Evolutionary conservation across 2,113 vertebrate genomes (phyloP), one percentile per base, ranked within the genome.

Genomic region (Ptychochromis oligacanthus): DNA sequence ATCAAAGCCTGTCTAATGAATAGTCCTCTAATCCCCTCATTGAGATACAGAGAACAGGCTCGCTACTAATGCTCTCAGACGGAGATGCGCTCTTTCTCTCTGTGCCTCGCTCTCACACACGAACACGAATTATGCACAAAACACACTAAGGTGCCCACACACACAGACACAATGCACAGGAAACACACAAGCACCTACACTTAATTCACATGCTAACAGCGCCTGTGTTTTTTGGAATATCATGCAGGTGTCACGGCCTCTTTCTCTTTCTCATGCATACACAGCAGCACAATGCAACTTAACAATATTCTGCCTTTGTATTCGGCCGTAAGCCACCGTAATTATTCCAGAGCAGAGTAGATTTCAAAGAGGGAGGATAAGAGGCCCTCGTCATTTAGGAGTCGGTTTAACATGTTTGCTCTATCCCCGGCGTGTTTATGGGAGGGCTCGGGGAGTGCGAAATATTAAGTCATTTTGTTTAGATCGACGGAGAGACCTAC

Each of bases 11-110:
- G 58, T 40, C 87, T 91, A 87, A 93, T 94, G 91, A 93, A 94
- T 91, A 84, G 86, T 78, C 87, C 55, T 87, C 80, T 94, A 93
- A 95, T 93, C 93, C 91, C 84, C 90, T 95, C 91, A 93, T 90
- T 93, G 90, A 93, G 88, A 93, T 87, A 92, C 92, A 90, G 88
- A 91, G 90, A 89, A 90, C 81, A 87, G 83, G 84, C 89, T 93
- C 65, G 17, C 83, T 79, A 80, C 86, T 92, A 90, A 94, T 90
- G 92, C 90, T 88, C 86, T 87, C 87, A 90, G 87, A 82, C 84
- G 65, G 88, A 86, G 82, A 88, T 64, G 57, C 28, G 0, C 77
- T 75, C 81, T 76, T 56, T 80, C 81, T 81, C 80, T 81, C 59
- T 10, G 26, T 61, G 75, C 46, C 11, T 80, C 81, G 43, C 75